A percentile compares a stretch with the other conserved stretches of the same genome.
Evolutionary conservation across 2,888 invertebrate species (phyloP).

Genomic region (Conistra vaccinii): DNA sequence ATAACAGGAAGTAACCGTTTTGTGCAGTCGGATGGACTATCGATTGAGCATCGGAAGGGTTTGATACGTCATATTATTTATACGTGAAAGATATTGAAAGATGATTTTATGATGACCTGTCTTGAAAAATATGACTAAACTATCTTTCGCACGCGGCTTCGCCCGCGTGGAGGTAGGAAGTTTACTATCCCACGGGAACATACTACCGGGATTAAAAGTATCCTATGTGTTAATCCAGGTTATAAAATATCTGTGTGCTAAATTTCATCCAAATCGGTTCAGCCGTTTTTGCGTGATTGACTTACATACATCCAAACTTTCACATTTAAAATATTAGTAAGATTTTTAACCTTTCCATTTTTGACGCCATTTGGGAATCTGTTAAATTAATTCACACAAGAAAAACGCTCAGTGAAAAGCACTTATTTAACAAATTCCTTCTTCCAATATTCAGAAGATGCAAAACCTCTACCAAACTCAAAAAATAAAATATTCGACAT

Average conservation of each 20-base stretch:
- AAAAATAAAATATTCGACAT: slow-evolving; percentile 54
- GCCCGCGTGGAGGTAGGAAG: no score
- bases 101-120: background rate
- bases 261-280: no score
- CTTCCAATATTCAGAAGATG: background rate
- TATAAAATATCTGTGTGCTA: no score
- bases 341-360: background rate
- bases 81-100: background rate
- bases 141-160: no score
- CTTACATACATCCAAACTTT: no score
- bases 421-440: background rate
- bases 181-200: no score
- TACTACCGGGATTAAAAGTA: no score
- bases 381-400: background rate
- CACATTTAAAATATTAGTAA: no score
- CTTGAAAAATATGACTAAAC: background rate
- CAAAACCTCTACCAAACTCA: slow-evolving; percentile 28
- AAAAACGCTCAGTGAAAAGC: background rate
- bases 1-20: slow-evolving; percentile 60
- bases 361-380: background rate
- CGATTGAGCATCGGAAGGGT: slow-evolving; percentile 8
- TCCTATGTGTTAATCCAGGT: no score
- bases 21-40: slow-evolving; percentile 47
- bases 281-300: no score
- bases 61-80: slow-evolving; percentile 16